A percentile compares a stretch with the other conserved stretches of the same genome.
phyloP scores from a whole-genome alignment of 2,797 vertebrate genomes.

The Chelidonichthys spinosus region DNA sequence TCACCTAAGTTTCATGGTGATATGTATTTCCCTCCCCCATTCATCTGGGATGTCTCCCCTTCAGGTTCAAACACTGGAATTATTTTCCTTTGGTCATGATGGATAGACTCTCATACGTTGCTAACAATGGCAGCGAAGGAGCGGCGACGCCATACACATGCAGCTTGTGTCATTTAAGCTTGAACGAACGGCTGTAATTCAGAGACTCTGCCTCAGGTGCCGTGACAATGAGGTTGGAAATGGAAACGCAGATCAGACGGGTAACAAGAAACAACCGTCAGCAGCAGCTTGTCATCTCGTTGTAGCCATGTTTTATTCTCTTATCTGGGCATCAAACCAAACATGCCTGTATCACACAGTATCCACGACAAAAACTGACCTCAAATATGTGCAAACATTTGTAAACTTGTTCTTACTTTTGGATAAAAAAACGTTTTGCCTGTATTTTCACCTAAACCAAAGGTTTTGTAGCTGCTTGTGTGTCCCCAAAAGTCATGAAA shows the following conservation, averaged over 20 bases:
- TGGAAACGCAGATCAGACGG: conserved; percentile 17
- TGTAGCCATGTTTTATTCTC: not conserved
- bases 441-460: not conserved
- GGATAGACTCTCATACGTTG: conserved; percentile 16
- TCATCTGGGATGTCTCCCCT: no score
- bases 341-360: not conserved
- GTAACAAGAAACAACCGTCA: conserved; percentile 15
- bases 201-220: conserved; percentile 55
- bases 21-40: no score
- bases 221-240: conserved; percentile 39
- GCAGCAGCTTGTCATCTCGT: not conserved
- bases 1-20: no score
- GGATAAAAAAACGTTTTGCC: not conserved
- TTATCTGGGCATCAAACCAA: not conserved
- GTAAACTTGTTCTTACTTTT: not conserved
- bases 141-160: conserved; percentile 20
- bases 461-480: not conserved
- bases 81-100: conserved; percentile 21
- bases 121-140: conserved; percentile 28
- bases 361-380: not conserved
- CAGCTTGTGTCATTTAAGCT: conserved; percentile 54
- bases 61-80: conserved; percentile 7
- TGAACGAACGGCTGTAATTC: conserved; percentile 45
- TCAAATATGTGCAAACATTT: not conserved
- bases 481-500: not conserved